Conservation (phyloP, 2,888 invertebrate species). For the Drosophila ezoana region DNA sequence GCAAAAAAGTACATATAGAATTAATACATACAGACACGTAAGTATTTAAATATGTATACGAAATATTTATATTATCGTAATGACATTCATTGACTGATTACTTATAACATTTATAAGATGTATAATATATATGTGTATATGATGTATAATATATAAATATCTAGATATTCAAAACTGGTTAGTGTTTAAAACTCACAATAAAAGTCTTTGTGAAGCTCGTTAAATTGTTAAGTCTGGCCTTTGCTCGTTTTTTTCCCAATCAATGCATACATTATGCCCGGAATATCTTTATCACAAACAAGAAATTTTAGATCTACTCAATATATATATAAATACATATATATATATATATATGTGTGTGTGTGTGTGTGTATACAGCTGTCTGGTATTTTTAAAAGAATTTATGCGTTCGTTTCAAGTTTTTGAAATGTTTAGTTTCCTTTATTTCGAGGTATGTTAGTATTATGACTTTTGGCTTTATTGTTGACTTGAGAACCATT, state of each 20-base stretch:
- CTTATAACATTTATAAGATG: conserved; percentile 8
- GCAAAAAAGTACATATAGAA: conserved; percentile 19
- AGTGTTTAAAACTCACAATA: conserved; percentile 32
- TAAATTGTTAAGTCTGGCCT: conserved; percentile 28
- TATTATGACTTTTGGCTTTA: conserved; percentile 55
- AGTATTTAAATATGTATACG: conserved; percentile 6
- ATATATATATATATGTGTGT: neutral
- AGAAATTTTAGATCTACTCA: conserved; percentile 4
- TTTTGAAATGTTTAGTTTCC: conserved; percentile 37
- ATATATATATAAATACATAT: conserved; percentile 9
- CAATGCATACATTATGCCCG: neutral
- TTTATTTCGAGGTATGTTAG: conserved; percentile 45
- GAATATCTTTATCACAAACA: conserved; percentile 14
- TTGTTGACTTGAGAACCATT: conserved; percentile 40
- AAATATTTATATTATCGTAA: conserved; percentile 5
- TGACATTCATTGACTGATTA: conserved; percentile 4
- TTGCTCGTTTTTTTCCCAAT: conserved; percentile 1
- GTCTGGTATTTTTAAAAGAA: neutral
- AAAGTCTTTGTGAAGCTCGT: conserved; percentile 51
- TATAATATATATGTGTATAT: neutral
- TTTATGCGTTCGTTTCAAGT: neutral
- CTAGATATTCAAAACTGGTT: neutral
- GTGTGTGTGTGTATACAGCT: neutral
- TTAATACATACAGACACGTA: conserved; percentile 4
- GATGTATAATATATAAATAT: conserved; percentile 1